These are phyloP conservation scores for Melinaea menophilus DNA, from an alignment of 2,888 invertebrate species.

Conservation along the genomic window DNA sequence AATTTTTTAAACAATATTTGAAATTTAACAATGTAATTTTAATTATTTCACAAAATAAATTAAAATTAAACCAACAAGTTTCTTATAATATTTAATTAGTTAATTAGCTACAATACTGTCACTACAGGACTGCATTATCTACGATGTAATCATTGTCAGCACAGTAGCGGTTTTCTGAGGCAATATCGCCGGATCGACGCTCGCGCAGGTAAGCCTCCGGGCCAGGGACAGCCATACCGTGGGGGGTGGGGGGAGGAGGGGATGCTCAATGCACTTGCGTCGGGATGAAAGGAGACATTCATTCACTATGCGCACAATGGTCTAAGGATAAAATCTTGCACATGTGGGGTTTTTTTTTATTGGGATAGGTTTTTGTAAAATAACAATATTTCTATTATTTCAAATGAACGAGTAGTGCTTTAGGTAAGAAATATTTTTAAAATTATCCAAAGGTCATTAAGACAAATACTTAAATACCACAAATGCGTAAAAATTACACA, in stretches of 20 bases:
- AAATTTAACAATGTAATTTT: too few species aligned
- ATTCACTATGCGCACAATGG: constrained; percentile 19
- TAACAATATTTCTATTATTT: not conserved
- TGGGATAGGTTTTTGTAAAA: constrained; percentile 1
- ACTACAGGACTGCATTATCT: not conserved
- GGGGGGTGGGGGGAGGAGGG: constrained; percentile 33
- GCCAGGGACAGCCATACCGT: constrained; percentile 28
- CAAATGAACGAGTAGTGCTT: not conserved
- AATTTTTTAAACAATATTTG: too few species aligned
- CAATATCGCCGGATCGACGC: constrained; percentile 49
- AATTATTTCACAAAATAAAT: not conserved
- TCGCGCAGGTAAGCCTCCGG: constrained; percentile 66
- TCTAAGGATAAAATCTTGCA: constrained; percentile 8
- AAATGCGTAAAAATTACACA: too few species aligned
- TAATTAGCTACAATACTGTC: constrained; percentile 11
- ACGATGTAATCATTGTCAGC: constrained; percentile 41
- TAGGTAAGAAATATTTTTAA: too few species aligned
- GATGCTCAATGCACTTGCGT: constrained; percentile 57
- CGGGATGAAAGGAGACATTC: constrained; percentile 40
- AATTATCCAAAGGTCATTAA: too few species aligned
- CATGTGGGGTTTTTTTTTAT: constrained; percentile 3
- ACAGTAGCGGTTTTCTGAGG: constrained; percentile 62
- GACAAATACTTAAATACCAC: too few species aligned
- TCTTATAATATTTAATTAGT: not conserved
- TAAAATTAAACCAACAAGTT: not conserved